Base-by-base conservation (phyloP, 1,140 invertebrate genomes). In the Drosophila lowei region DNA sequence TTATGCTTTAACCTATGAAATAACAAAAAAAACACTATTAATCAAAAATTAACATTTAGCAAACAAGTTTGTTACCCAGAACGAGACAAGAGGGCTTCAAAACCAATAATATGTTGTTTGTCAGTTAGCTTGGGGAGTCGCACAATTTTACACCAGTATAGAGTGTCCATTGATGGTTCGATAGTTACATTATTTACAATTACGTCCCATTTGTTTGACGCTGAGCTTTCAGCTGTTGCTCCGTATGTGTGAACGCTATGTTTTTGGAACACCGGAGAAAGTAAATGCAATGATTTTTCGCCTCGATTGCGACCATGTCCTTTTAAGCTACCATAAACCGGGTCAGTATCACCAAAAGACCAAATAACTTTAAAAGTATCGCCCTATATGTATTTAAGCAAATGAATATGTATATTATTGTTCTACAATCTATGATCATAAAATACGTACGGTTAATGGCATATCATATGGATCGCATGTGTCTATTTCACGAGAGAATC, bases 71-170 rank as follows among this genome's bases (percentile, higher is more conserved):
- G 59, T 72, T 71, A 91, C 90, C 76, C 78, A 25, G 79, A 73
- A 34, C 76, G 75, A 57, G 95, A 93, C 5, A 96, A 92, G 0
- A 96, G 71, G 1, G 97, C 95, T 48, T 95, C 94, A 89, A 96
- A 97, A 90, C 96, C 96, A 62, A 97, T 94, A 85, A 97, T 96
- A 72, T 97, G 96, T 78, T 97, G 95, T 80, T 97, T 97, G 7
- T 90, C 91, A 0, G 92, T 92, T 2, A 96, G 78, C 0, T 91
- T 91, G 0, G 96, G 96, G 0, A 94, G 94, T 92, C 95, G 95
- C 90, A 97, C 95, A n/a, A 97, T 95, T 92, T 96, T 97, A 88
- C 96, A 97, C 96, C 95, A 97, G 86, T 97, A 97, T 0, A 95
- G 91, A 0, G 96, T 96, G 43, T 95, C 94, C 92, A 94, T 94